These are phyloP conservation scores for Perca fluviatilis DNA, from an alignment of 2,113 vertebrate species.

Conservation along the genomic window DNA sequence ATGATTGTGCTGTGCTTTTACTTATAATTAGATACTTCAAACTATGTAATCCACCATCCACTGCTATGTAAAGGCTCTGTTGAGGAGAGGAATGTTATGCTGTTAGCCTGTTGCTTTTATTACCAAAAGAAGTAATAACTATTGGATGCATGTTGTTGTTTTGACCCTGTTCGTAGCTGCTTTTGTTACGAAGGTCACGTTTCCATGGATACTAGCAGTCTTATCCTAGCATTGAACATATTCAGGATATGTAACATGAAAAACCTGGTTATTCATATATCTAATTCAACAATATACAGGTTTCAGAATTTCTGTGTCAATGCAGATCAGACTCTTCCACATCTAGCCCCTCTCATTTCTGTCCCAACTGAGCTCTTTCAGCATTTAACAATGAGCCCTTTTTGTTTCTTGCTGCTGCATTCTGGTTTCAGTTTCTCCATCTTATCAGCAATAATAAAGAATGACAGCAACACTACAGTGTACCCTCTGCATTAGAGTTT, in stretches of 20 bases:
- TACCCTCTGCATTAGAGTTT: conserved; percentile 1
- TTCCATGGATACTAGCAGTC: not conserved
- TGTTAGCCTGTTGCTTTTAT: conserved; percentile 2
- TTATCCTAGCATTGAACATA: not conserved
- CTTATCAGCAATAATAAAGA: conserved; percentile 29
- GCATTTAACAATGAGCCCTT: conserved; percentile 18
- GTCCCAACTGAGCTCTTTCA: conserved; percentile 13
- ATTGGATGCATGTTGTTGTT: not conserved
- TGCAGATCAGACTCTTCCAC: conserved; percentile 3
- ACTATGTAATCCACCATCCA: conserved; percentile 3
- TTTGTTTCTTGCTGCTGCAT: conserved; percentile 16
- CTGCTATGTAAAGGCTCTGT: conserved; percentile 2
- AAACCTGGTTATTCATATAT: not conserved
- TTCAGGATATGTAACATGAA: not conserved
- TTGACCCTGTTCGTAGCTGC: not conserved
- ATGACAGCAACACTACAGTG: conserved; percentile 14
- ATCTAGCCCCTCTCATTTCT: conserved; percentile 4
- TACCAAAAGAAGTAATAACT: not conserved
- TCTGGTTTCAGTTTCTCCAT: conserved; percentile 25
- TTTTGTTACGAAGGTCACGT: not conserved
- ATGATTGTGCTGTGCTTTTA: conserved; percentile 31
- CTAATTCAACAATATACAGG: not conserved
- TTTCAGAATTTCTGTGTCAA: not conserved
- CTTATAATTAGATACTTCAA: conserved; percentile 20
- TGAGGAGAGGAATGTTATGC: not conserved